Evolutionary conservation across 2,888 invertebrate genomes (phyloP), one percentile per base, ranked within the genome.

Genomic region (Diploptera punctata): DNA sequence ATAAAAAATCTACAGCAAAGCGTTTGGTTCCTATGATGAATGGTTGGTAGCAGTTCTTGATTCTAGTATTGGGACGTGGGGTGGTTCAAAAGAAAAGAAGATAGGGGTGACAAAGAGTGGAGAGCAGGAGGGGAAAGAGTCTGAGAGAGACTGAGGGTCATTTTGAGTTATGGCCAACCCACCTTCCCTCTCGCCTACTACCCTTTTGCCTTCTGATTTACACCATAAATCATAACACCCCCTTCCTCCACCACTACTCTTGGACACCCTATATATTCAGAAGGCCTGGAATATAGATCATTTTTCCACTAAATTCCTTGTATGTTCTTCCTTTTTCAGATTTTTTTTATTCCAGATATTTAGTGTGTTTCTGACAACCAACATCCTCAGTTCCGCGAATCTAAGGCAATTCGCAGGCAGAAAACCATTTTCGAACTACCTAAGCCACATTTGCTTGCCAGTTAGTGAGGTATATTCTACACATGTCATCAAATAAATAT

Each of bases 191-290:
- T 26, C 71, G 52, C 71, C 29, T 54, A 52, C 70, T 62, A 68
- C 68, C 47, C 68, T 72, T 68, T 68, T 72, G 72, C 72, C 72
- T 72, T 72, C 72, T 72, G 72, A 72, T 72, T 72, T 72, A 67
- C 67, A 57, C 72, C 72, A 72, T 72, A 72, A 72, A 72, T 72
- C 72, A 72, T 72, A 61, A 38, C 33, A 60, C n/a, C n/a, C 67
- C 62, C 52, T 52, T 62, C 65, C 65, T 70, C 65, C 52, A 68
- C 19, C 19, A 3, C 67, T 21, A 49, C 67, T 44, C 29, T 21
- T 65, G 65, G 65, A 65, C 69, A 69, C 69, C 44, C 69, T 57
- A 57, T 60, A 69, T 69, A 52, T 69, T 57, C 65, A 47, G 43
- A 24, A 60, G 69, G 69, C 57, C n/a, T 26, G 69, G 69, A 54